Evolutionary conservation across 2,888 invertebrate species (phyloP).

Genomic region (Pristionchus exspectatus): DNA sequence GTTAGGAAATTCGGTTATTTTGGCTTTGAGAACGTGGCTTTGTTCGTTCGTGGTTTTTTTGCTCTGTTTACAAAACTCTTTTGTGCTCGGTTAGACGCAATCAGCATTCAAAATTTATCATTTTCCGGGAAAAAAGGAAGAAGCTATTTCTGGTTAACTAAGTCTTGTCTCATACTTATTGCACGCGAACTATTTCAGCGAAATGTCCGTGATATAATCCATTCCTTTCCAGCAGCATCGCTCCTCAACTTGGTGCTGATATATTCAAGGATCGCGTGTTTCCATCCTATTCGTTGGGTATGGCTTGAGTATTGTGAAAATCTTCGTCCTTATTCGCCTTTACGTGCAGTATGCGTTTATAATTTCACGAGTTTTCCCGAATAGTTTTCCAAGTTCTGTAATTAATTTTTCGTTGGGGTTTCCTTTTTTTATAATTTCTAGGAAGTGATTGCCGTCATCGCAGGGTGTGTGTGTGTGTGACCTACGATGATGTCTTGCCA

Average conservation of each 20-base stretch:
- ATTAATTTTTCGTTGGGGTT: background rate
- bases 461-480: slow-evolving; percentile 24
- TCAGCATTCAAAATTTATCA: background rate
- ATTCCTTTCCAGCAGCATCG: background rate
- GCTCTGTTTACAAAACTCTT: background rate
- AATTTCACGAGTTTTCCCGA: background rate
- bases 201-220: background rate
- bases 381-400: background rate
- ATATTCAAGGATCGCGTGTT: slow-evolving; percentile 6
- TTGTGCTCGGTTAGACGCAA: background rate
- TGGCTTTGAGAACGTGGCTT: background rate
- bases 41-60: background rate
- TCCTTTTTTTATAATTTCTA: background rate
- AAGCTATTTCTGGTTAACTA: background rate
- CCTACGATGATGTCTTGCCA: slow-evolving; percentile 3
- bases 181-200: background rate
- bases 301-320: background rate
- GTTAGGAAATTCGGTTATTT: background rate
- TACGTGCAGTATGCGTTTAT: background rate
- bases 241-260: slow-evolving; percentile 2
- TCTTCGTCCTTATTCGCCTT: background rate
- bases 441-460: background rate
- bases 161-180: background rate
- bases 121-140: background rate
- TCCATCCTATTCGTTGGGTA: background rate